phyloP scores from a whole-genome alignment of 2,113 vertebrate genomes.

The Mustela lutreola region DNA sequence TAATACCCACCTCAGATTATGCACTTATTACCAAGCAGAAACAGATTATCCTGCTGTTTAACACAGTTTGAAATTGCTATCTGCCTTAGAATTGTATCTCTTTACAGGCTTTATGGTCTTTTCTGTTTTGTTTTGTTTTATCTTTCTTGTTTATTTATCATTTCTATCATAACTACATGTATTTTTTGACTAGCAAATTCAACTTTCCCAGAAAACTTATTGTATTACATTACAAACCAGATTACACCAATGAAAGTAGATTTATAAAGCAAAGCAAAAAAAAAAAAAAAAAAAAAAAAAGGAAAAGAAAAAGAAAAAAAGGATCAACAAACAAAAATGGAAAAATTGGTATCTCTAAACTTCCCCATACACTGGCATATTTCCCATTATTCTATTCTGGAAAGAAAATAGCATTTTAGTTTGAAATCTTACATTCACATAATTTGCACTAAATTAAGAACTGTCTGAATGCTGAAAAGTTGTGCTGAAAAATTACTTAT shows the following conservation, averaged over 20 bases:
- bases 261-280: neutral
- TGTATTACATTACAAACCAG: neutral
- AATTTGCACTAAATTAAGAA: neutral
- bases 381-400: neutral
- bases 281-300: neutral
- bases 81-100: neutral
- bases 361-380: neutral
- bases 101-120: neutral
- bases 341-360: neutral
- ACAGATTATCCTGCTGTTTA: neutral
- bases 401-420: constrained; percentile 5
- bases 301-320: neutral
- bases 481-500: neutral
- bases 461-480: neutral
- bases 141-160: neutral
- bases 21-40: neutral
- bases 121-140: neutral
- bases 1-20: neutral
- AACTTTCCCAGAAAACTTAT: constrained; percentile 9
- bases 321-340: neutral
- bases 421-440: neutral
- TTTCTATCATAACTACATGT: neutral
- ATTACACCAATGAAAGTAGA: neutral
- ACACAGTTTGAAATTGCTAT: constrained; percentile 17
- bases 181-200: neutral